phyloP scores from a whole-genome alignment of 2,113 vertebrate species.

The Stigmatopora argus region DNA sequence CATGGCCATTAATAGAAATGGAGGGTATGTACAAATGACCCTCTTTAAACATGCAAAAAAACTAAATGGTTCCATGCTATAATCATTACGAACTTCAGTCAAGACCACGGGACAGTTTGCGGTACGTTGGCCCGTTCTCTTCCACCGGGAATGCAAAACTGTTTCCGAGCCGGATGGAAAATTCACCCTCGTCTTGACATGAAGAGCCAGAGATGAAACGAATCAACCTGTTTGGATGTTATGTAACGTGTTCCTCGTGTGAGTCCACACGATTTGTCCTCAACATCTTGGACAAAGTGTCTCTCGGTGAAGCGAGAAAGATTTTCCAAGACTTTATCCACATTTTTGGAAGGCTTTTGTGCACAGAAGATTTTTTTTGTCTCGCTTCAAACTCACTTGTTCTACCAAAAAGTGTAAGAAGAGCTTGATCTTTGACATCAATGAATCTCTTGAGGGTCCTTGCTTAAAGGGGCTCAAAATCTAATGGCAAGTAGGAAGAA shows the following conservation, averaged over 20 bases:
- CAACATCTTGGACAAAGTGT: constrained; percentile 1
- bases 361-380: no score
- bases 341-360: not conserved
- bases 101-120: constrained; percentile 20
- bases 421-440: no score
- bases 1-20: constrained; percentile 62
- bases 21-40: constrained; percentile 52
- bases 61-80: constrained; percentile 36
- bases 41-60: constrained; percentile 41
- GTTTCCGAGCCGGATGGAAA: constrained; percentile 49
- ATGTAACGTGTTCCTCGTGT: constrained; percentile 12
- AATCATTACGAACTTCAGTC: constrained; percentile 21
- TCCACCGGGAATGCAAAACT: constrained; percentile 37
- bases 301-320: not conserved
- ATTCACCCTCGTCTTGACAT: constrained; percentile 28
- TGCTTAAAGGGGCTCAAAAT: no score
- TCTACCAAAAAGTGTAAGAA: no score
- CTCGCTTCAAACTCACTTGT: not conserved
- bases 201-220: constrained; percentile 46
- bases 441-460: no score
- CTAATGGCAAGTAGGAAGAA: no score
- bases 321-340: not conserved
- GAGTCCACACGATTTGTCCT: not conserved
- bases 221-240: constrained; percentile 28
- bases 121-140: constrained; percentile 8